Evolutionary conservation across 2,888 invertebrate genomes (phyloP).

Genomic region (Xylota sylvarum): DNA sequence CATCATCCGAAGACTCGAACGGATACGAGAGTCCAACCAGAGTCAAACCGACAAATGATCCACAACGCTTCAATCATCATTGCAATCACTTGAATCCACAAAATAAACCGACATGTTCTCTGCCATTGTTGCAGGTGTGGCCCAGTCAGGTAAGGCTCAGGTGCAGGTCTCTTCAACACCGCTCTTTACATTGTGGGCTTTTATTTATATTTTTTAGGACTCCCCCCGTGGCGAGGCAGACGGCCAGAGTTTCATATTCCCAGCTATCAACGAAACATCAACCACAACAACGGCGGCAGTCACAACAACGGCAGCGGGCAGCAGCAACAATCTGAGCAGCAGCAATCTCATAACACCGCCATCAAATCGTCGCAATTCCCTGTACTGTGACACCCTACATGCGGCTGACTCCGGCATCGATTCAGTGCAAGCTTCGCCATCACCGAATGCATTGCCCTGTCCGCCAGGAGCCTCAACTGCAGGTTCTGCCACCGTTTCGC

Average conservation of each 20-base stretch:
- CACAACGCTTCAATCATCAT: conserved; percentile 83
- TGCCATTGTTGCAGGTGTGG: conserved; percentile 88
- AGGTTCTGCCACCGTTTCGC: conserved; percentile 83
- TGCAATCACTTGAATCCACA: conserved; percentile 79
- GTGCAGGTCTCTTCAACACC: background rate
- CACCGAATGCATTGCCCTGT: conserved; percentile 85
- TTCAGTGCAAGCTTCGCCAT: conserved; percentile 89
- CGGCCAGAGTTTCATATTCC: conserved; percentile 89
- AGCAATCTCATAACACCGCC: conserved; percentile 67
- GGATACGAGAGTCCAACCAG: conserved; percentile 86
- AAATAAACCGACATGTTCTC: conserved; percentile 86
- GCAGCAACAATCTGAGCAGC: conserved; percentile 63
- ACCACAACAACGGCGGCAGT: conserved; percentile 79
- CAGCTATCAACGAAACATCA: conserved; percentile 85
- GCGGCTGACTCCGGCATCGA: conserved; percentile 90
- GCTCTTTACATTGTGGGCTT: background rate
- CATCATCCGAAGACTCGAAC: conserved; percentile 84
- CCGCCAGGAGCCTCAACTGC: conserved; percentile 81
- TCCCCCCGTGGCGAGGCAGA: conserved; percentile 89
- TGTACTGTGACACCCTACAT: conserved; percentile 85
- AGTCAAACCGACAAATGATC: conserved; percentile 82
- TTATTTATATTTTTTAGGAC: conserved; percentile 84
- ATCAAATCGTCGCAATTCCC: conserved; percentile 82
- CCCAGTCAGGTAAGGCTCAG: conserved; percentile 86
- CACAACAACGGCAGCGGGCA: conserved; percentile 76